Evolutionary conservation across 2,888 invertebrate genomes (phyloP), one percentile per base, ranked within the genome.

Genomic region (Drosophila recens): DNA sequence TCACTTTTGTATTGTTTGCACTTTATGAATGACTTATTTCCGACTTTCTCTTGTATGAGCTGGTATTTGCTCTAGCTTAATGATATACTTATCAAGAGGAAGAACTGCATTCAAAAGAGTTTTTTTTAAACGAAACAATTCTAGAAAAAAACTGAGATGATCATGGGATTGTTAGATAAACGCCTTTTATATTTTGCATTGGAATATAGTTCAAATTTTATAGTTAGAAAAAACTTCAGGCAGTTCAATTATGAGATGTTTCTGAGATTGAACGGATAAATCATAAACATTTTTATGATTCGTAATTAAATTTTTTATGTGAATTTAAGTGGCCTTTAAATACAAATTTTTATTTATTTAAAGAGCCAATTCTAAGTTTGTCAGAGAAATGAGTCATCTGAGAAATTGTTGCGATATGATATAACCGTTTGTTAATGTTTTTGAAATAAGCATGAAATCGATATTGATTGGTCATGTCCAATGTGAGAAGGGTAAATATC

Each of bases 21-120:
- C 54, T 75, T 52, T 56, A 45, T 70, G 76, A 48, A 59, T 62
- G 65, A 70, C 58, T 80, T 63, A 58, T 63, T 80, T 76, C 62
- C 66, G 59, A 27, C 27, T 27, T 42, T 43, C 34, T 10, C 54
- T 33, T 56, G n/a, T 40, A 13, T 30, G 30, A 30, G 6, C 40
- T 30, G 33, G 8, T 56, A 43, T 56, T 56, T 43, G 33, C 56
- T n/a, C 20, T 34, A 45, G 17, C 43, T 23, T 56, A 45, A 56
- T 45, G 56, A 43, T 45, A 56, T 34, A 45, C 56, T 56, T 43
- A 56, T 5, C 33, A 13, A 23, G 20, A 9, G 13, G 6, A 20
- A 33, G 17, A 9, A 42, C 13, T 27, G 33, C 17, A 36, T 54
- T 40, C 20, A 15, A 13, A 45, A 27, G 57, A 23, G 8, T 42